Base-by-base conservation (phyloP, 2,113 vertebrate genomes). In the Xenopus laevis region DNA sequence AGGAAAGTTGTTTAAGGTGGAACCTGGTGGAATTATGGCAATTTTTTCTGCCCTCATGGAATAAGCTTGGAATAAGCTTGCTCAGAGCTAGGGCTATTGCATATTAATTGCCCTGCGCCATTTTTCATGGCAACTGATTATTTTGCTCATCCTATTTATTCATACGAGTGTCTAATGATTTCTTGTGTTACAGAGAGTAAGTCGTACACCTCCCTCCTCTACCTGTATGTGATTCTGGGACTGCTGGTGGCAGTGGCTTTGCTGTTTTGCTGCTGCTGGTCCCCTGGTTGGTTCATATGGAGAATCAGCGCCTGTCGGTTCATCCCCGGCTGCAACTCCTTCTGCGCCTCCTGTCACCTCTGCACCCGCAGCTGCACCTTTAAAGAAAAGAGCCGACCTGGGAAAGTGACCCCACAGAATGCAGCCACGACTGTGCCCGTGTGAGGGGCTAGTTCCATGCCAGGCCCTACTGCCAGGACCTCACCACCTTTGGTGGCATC, bases 261-360 rank as follows among this genome's bases (percentile, higher is more conserved):
- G 0, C 72, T 93, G 62, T 89, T 91, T 78, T 94, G 93, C 89
- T 93, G 92, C 83, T 94, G 89, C 67, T 91, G 91, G 86, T 89
- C 82, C 4, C 91, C 89, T 0, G 83, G 90, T 16, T 92, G 92
- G 88, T 89, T 91, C 74, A 13, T 89, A 50, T 86, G 86, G 89
- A 89, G 88, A 0, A 18, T 91, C n/a, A 83, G 87, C 13, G 44
- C 85, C 67, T 86, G 77, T 4, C 83, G 90, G 18, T 86, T 86
- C 78, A 15, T 90, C 46, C 87, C 90, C 0, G 84, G 87, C 83
- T 90, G 89, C 68, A 90, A 91, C 68, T 81, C 88, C 1, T 71
- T 79, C 74, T 91, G 89, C 0, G 79, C 87, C 0, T 83, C 84
- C 45, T 93, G 93, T 82, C 86, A 89, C 76, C 68, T 91, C 27